Base-by-base conservation (phyloP, 2,113 vertebrate species). In the Microtus ochrogaster region DNA sequence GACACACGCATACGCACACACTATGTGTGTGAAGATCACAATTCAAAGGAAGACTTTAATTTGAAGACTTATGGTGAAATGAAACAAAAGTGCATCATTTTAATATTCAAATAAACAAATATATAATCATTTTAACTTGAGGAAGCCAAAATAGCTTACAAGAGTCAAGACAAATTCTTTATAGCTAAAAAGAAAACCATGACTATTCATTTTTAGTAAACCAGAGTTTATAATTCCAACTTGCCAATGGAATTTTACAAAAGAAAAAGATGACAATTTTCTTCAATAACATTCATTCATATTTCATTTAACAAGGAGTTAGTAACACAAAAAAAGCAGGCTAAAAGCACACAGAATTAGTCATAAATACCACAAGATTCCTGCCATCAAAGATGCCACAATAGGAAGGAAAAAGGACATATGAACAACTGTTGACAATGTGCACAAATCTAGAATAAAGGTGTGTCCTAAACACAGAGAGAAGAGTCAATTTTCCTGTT, bases 291-390 rank as follows among this genome's bases (percentile, higher is more conserved):
- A 63, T 41, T 66, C 30, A 58, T 36, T 84, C 30, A 85, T 89
- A 89, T 30, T 72, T 92, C 14, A 85, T 70, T 94, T 88, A 91
- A 84, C 41, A 89, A 73, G 72, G 0, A 84, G 63, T 33, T 76
- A 70, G 22, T 76, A 65, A 21, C 63, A 95, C 68, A 92, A 85
- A 97, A 97, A 97, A 61, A 58, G 3, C 22, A 94, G 47, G 24
- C 16, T 55, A 89, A 73, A 58, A 89, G 49, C 33, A 65, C 6
- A 96, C 66, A 92, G 55, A 90, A 85, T 65, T 44, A 94, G 55
- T 44, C 41, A 92, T 3, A 19, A 84, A 79, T 81, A 68, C 5
- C n/a, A 91, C 26, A 77, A n/a, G 21, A 84, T 74, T 88, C 41
- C 21, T 74, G n/a, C 28, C 66, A 92, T 52, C 12, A 85, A 91